Evolutionary conservation across 2,113 vertebrate species (phyloP), one percentile per base, ranked within the genome.

Genomic region (Shinisaurus crocodilurus): DNA sequence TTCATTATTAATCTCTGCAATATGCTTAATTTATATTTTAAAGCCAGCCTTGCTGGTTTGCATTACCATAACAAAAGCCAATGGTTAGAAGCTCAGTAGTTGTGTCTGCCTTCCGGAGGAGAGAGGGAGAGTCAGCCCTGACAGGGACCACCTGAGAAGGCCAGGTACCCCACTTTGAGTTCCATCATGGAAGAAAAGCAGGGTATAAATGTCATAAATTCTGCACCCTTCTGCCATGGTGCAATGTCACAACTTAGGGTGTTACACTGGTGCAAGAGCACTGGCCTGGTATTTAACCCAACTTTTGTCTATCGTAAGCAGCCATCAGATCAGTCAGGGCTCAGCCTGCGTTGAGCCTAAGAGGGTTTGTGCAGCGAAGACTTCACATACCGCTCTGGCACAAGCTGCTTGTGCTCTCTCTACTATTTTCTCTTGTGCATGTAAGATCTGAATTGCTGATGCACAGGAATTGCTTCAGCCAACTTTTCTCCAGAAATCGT

Each of bases 401-500:
- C 45, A 37, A 8, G 20, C 3, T n/a, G 37, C 27, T 43, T 70
- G 29, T 34, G 27, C 27, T 16, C 50, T 63, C 72, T 23, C 10
- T 37, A 0, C 54, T 9, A 6, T 40, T 13, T 29, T 5, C 29
- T 80, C 43, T 48, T 16, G 45, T 15, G 40, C 34, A 7, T 15
- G 5, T 2, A 27, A 40, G 54, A 40, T 6, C 15, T 32, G 0
- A 1, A 1, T 3, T 6, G 60, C 85, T 1, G 13, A 43, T 0
- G 0, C 48, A 1, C 86, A 57, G 87, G 6, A 27, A 89, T 45
- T 86, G 48, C 86, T 85, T 81, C 0, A 29, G 57, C 86, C 89
- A 63, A 83, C 67, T 70, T 82, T 2, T 0, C 3, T 23, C 67
- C n/a, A 69, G 7, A 75, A 89, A 86, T 48, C 81, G 29, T 75